Evolutionary conservation across 2,888 invertebrate genomes (phyloP).

Genomic region (Crossocerus cetratus): DNA sequence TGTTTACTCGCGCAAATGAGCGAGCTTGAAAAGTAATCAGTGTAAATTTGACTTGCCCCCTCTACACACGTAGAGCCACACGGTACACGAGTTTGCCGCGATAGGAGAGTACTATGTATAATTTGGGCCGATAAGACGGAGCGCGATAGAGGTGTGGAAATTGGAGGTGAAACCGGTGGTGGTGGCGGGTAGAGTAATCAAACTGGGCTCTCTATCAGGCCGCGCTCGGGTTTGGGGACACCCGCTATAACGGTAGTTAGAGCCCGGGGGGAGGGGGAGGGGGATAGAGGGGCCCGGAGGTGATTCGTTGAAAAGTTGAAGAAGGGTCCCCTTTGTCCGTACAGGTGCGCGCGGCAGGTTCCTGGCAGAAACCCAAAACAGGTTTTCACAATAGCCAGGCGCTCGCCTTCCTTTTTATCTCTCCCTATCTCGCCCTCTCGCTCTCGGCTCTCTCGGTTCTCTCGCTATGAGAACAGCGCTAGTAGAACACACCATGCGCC

Average conservation of each 20-base stretch:
- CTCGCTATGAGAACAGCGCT: not conserved
- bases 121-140: not conserved
- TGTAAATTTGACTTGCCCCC: not conserved
- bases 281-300: constrained; percentile 50
- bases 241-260: constrained; percentile 35
- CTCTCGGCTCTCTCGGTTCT: not conserved
- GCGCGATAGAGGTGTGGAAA: not conserved
- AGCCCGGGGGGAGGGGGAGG: constrained; percentile 25
- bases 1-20: not conserved
- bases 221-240: constrained; percentile 21
- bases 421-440: constrained; percentile 27
- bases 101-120: not conserved
- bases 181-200: not conserved
- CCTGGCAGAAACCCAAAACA: constrained; percentile 66
- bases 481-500: not conserved
- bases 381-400: constrained; percentile 64
- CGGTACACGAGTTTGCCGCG: too few relatives aligned
- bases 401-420: constrained; percentile 49
- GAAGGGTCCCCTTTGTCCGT: constrained; percentile 60
- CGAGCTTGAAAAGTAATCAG: not conserved
- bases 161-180: not conserved
- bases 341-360: constrained; percentile 71
- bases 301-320: constrained; percentile 64
- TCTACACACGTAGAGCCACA: not conserved
- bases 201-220: not conserved